Evolutionary conservation across 2,888 invertebrate species (phyloP), one percentile per base, ranked within the genome.

Genomic region (Drosophila peninsularis): DNA sequence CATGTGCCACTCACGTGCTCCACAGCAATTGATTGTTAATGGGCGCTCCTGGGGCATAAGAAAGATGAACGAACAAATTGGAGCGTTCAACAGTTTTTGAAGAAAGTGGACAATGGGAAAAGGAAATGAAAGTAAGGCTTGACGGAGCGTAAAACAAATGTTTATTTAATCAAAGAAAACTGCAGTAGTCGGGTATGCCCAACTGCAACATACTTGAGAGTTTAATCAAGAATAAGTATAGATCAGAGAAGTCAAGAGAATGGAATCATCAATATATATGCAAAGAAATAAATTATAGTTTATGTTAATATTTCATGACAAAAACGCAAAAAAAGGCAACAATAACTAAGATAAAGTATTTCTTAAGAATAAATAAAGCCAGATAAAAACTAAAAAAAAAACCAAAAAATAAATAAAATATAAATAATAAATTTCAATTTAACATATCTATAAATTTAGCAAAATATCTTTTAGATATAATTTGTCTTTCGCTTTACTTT

Each of bases 141-240:
- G 41, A 61, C 45, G 62, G 66, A 67, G 58, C 34, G 54, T 45
- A 69, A 76, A 60, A 60, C 55, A 68, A 80, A 63, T 64, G 73
- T 67, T 70, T 70, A 57, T 60, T 52, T 45, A 42, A 42, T n/a
- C 36, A 32, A 32, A 19, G 30, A 13, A 32, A 47, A 13, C 2
- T 3, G 6, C 11, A 6, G 6, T 3, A 36, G 10, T 3, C 21
- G 21, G 50, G 21, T 17, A 0, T 17, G 17, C 30, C 10, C 30
- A 30, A 1, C 17, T 17, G 1, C 1, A 10, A 6, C 5, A 17
- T 30, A 3, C 11, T 13, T 30, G 5, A 17, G 13, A 42, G 11
- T 0, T n/a, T n/a, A n/a, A n/a, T 1, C 9, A 1, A 5, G 7
- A 14, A 27, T 27, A 24, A 5, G 24, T 24, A 24, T 24, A 0